Evolutionary conservation across 1,140 invertebrate species (phyloP), one percentile per base, ranked within the genome.

Genomic region (Caerostris extrusa): DNA sequence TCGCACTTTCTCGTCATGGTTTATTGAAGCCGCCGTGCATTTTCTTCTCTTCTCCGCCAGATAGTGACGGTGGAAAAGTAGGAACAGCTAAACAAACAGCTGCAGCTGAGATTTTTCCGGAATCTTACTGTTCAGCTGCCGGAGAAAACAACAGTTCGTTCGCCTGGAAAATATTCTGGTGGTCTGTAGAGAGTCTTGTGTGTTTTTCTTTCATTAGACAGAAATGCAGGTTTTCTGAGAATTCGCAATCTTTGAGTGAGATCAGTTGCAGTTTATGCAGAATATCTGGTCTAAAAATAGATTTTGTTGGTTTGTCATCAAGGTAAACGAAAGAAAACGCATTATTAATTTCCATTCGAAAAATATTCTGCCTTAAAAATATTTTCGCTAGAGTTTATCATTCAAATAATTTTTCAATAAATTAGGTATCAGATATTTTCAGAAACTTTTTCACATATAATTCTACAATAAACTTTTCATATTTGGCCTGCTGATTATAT

Each of bases 21-120:
- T 69, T 87, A 85, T 57, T 55, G 12, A 3, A 53, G 14, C 55
- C 53, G 82, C 57, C 82, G 82, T 61, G 58, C 57, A 12, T 34
- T 34, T 34, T 34, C 34, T 34, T 34, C 34, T 34, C 69, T 50
- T 77, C 34, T 77, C 34, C 50, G 34, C 34, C 58, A 64, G 85
- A 60, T 57, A 50, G 58, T 19, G 50, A 58, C 34, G 58, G 19
- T 61, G 58, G 50, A 85, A 57, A 56, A n/a, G 55, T 56, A 17
- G 7, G 34, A 81, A 50, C 82, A 85, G 82, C 82, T 85, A 85
- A 85, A 19, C 58, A 85, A 85, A 85, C 57, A 85, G 14, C 55
- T 7, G 8, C 0, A 34, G 34, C 53, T 81, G 8, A 53, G 82
- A 85, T 58, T 85, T 85, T n/a, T 77, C 71, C 71, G 56, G 55